Evolutionary conservation across 2,113 vertebrate genomes (phyloP), one percentile per base, ranked within the genome.

Genomic region (Amphiprion percula): DNA sequence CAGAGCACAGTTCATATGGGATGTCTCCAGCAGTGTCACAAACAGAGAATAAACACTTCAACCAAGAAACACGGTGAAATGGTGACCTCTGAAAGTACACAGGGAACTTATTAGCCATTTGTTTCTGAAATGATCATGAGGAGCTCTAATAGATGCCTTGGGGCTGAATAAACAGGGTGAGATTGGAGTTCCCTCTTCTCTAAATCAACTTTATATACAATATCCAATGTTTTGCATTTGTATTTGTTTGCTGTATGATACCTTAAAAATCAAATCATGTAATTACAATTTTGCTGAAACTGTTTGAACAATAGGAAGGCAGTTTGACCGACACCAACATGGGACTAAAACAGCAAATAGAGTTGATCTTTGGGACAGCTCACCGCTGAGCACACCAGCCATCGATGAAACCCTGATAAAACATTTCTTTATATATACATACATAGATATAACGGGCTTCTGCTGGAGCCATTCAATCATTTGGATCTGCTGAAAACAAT

Each of bases 281-380:
- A 5, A 52, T 41, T 21, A 17, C 3, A 62, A 15, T 21, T 59
- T 50, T 2, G 17, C 37, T 23, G 61, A 15, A 7, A 26, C 2
- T 11, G 16, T 49, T 49, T 10, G 19, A 58, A 14, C 17, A 39
- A 17, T 23, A 1, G 41, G n/a, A 49, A 37, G 41, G 10, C n/a
- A 24, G 49, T 24, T 49, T 46, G 41, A 4, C 41, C 53, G 52
- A 47, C 12, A 59, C 0, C 14, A 37, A 67, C 30, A 58, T 24
- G 21, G 44, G 7, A 54, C n/a, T 17, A 8, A 61, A 46, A 37
- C 55, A 67, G 60, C 16, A 44, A 28, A 39, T 69, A 16, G 54
- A 58, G 52, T 33, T 30, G 17, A 26, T 46, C 54, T 77, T 71
- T 23, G 44, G 26, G 47, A 54, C 17, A 50, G 30, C 30, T 30